Base-by-base conservation (phyloP, 2,888 invertebrate genomes). In the Patella pellucida region DNA sequence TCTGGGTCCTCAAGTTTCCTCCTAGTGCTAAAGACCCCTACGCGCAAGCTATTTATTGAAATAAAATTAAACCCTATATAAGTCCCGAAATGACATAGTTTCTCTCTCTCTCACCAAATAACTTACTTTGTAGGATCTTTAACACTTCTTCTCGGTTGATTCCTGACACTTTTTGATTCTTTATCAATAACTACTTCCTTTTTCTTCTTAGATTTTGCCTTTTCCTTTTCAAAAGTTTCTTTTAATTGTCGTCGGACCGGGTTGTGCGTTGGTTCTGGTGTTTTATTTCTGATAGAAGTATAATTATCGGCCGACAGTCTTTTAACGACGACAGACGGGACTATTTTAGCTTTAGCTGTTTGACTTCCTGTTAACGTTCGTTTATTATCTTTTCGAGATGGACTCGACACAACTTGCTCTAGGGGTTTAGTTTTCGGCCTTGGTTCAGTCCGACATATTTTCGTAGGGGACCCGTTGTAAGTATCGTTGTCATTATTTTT, bases 261-360 rank as follows among this genome's bases (percentile, higher is more conserved):
- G 27, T 82, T 79, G 0, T 78, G 79, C 0, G 72, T 76, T 71
- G 79, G 82, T 31, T 84, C 84, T 11, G 85, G 85, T 5, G 84
- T 85, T 51, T 79, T 78, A 52, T 85, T 81, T 71, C 84, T 79
- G 50, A 81, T 81, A 3, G 84, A 82, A 68, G 78, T 74, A 69
- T 83, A 85, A 16, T 80, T 74, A 62, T 78, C 74, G 16, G 78
- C 79, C 2, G 82, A 81, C 2, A 82, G 67, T 69, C 76, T 78
- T 23, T 77, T 81, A 15, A 84, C 62, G 16, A 77, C 67, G 3
- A 85, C 83, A 73, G 80, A 83, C 27, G 81, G 80, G 23, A 78
- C 81, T 68, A 77, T 56, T 68, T 81, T 80, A 1, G 52, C 67
- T 16, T 82, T 81, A 12, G 77, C 74, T 73, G 75, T 79, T 19